Evolutionary conservation across 2,113 vertebrate species (phyloP).

Genomic region (Stegostoma tigrinum): DNA sequence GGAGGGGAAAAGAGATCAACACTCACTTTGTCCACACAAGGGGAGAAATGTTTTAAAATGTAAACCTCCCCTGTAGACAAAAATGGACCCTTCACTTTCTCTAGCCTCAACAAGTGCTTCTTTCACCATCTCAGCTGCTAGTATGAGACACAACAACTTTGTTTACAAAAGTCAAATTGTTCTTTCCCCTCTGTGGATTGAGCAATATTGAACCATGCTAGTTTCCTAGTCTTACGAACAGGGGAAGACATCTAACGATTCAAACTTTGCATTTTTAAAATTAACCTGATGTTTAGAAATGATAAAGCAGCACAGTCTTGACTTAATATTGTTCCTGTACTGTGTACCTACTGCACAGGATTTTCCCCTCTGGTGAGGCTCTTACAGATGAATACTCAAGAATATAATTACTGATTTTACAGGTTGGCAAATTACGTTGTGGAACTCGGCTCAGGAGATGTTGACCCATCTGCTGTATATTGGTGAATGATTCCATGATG

Average conservation of each 20-base stretch:
- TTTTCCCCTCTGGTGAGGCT: background rate
- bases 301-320: background rate
- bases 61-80: background rate
- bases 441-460: background rate
- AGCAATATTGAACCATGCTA: background rate
- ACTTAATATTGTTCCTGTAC: background rate
- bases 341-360: background rate
- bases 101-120: background rate
- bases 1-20: background rate
- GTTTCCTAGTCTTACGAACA: background rate
- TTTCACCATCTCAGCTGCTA: background rate
- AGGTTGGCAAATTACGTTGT: background rate
- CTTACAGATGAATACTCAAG: background rate
- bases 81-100: background rate
- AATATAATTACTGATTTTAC: background rate
- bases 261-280: background rate
- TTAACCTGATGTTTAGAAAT: background rate
- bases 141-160: background rate
- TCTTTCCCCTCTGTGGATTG: background rate
- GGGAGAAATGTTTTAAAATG: background rate
- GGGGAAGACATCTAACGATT: background rate
- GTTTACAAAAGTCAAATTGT: background rate
- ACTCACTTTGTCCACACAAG: background rate
- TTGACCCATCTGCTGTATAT: background rate
- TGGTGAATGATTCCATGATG: background rate